Evolutionary conservation across 2,888 invertebrate species (phyloP), one percentile per base, ranked within the genome.

Genomic region (Dryocosmus kuriphilus): DNA sequence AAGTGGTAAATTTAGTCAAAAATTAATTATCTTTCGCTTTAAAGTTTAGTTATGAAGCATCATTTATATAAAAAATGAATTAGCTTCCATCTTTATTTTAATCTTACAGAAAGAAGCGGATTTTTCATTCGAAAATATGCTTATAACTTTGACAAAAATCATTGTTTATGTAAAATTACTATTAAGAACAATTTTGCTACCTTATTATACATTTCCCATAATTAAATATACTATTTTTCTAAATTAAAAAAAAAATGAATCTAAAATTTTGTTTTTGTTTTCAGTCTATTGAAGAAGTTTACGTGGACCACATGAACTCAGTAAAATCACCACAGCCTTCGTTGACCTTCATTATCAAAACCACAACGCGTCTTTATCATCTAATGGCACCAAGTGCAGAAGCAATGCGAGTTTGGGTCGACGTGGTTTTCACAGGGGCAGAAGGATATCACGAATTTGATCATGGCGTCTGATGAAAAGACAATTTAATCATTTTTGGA

Each of bases 351-450:
- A 97, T 98, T 87, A 96, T 99, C 79, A 98, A 98, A 92, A 98
- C 98, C 0, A 94, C 96, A 83, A 97, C 97, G 85, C 94, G 98
- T 76, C 94, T 96, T 74, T 98, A 97, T 92, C 97, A 97, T 91
- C 93, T 99, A 60, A 97, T 98, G 94, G 98, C 98, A 11, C 97
- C 98, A 0, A 97, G 97, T 1, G 96, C 98, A 9, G 98, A 98
- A 90, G 97, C 98, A 0, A 98, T 98, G 93, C 93, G 98, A 83
- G 97, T 99, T 86, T 99, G 99, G 99, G 97, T 99, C 76, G 99
- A 99, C 92, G 97, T 97, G 9, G 95, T 98, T 74, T 97, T 98
- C 92, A 97, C 98, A 0, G 98, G 98, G 14, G 98, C 98, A 2
- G 97, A 98, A 90, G 98, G 97, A 0, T 97, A 98, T 90, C 94